Conservation (phyloP, 1,140 invertebrate genomes). For the Amphibalanus amphitrite region DNA sequence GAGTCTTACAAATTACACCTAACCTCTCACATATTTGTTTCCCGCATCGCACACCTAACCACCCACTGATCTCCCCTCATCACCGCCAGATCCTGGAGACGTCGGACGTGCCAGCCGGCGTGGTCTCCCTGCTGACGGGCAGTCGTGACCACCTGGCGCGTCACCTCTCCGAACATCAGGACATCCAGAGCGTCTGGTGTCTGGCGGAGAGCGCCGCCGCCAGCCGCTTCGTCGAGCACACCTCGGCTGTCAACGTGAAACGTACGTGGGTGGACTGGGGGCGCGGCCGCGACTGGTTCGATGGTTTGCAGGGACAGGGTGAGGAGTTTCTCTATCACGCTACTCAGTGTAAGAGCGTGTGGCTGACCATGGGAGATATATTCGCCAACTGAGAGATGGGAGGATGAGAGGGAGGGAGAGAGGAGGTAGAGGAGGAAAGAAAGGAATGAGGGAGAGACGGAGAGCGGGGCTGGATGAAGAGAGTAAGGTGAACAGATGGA, state of each 20-base stretch:
- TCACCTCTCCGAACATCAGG: conserved; percentile 30
- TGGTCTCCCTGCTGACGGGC: conserved; percentile 34
- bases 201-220: conserved; percentile 19
- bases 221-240: conserved; percentile 24
- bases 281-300: conserved; percentile 20
- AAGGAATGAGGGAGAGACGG: too few relatives aligned
- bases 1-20: too few relatives aligned
- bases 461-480: too few relatives aligned
- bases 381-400: conserved; percentile 29
- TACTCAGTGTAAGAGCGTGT: conserved; percentile 30
- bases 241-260: conserved; percentile 28
- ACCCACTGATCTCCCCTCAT: too few relatives aligned
- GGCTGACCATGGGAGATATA: conserved; percentile 34
- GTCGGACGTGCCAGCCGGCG: conserved; percentile 32
- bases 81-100: conserved; percentile 35
- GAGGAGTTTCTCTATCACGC: conserved; percentile 31
- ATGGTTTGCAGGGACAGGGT: conserved; percentile 24
- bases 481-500: too few relatives aligned
- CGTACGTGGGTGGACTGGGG: conserved; percentile 32
- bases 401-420: not conserved
- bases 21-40: too few relatives aligned
- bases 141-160: conserved; percentile 28
- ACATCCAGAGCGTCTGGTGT: conserved; percentile 31
- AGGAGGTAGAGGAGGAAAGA: too few relatives aligned
- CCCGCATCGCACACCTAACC: too few relatives aligned